Percentiles rank a stretch among this genome's conserved stretches.
Evolutionary conservation across 2,888 invertebrate species (phyloP).

Genomic region (Cataglyphis albicans): DNA sequence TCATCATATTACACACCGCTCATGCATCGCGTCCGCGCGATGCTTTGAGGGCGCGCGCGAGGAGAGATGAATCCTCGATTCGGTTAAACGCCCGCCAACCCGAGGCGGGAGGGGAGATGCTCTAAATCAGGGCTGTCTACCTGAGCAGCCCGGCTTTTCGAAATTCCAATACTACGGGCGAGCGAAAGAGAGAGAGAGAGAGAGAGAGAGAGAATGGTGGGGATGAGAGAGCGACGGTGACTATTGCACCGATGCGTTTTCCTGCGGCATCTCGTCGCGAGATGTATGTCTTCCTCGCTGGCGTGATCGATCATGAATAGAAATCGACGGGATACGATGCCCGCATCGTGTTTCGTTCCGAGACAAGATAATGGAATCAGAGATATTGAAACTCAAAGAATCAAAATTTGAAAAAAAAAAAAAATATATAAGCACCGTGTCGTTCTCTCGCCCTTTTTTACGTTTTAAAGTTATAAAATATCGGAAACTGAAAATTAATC

Average conservation of each 20-base stretch:
- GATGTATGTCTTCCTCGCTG: constrained; percentile 55
- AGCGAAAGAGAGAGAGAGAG: constrained; percentile 5
- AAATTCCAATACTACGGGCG: constrained; percentile 66
- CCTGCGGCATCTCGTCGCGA: constrained; percentile 55
- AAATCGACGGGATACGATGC: constrained; percentile 52
- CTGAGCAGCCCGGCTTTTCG: constrained; percentile 63
- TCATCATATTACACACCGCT: constrained; percentile 74
- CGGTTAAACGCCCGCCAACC: constrained; percentile 74
- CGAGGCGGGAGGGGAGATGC: constrained; percentile 50
- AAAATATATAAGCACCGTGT: background rate
- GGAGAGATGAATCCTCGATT: constrained; percentile 75
- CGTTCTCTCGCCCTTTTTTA: background rate
- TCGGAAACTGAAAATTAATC: background rate
- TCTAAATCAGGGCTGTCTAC: constrained; percentile 72
- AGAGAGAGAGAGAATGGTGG: background rate
- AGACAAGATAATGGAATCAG: constrained; percentile 47
- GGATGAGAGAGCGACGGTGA: constrained; percentile 17
- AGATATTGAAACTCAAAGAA: constrained; percentile 34
- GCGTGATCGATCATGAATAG: constrained; percentile 55
- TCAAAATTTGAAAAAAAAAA: background rate
- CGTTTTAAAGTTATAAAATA: background rate
- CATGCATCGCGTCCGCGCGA: constrained; percentile 69
- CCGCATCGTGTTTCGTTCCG: constrained; percentile 45
- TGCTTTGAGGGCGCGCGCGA: constrained; percentile 70
- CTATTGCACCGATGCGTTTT: constrained; percentile 57